Conservation (phyloP, 2,888 invertebrate species). For the Parasteatoda lunata region DNA sequence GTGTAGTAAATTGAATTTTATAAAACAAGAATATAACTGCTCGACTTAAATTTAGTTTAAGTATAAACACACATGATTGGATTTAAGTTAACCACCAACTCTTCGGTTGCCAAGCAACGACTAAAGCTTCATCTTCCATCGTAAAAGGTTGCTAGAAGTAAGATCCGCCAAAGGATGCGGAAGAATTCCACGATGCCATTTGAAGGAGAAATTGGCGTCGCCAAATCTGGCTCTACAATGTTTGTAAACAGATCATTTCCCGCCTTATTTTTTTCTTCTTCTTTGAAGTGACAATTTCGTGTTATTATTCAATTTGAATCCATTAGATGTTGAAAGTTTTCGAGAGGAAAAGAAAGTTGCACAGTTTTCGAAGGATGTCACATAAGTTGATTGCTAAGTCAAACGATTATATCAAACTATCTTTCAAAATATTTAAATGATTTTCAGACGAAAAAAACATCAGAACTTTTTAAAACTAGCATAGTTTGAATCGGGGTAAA, state of each 20-base stretch:
- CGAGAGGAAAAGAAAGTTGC: no score
- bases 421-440: no score
- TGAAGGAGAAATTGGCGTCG: conserved; percentile 13
- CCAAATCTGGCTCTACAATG: conserved; percentile 20
- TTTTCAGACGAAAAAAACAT: no score
- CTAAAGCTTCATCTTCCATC: conserved; percentile 51
- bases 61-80: not conserved
- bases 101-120: conserved; percentile 66
- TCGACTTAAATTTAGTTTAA: not conserved
- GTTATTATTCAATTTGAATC: no score
- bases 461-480: no score
- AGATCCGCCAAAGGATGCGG: conserved; percentile 39
- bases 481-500: no score
- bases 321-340: no score
- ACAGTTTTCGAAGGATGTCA: no score
- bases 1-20: no score
- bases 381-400: no score
- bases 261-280: not conserved
- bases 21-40: no score
- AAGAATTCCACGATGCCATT: conserved; percentile 12
- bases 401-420: no score
- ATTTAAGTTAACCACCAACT: conserved; percentile 22
- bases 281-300: not conserved
- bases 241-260: not conserved
- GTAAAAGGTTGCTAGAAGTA: conserved; percentile 39